phyloP scores from a whole-genome alignment of 2,888 invertebrate genomes.

The Apotomis turbidana region DNA sequence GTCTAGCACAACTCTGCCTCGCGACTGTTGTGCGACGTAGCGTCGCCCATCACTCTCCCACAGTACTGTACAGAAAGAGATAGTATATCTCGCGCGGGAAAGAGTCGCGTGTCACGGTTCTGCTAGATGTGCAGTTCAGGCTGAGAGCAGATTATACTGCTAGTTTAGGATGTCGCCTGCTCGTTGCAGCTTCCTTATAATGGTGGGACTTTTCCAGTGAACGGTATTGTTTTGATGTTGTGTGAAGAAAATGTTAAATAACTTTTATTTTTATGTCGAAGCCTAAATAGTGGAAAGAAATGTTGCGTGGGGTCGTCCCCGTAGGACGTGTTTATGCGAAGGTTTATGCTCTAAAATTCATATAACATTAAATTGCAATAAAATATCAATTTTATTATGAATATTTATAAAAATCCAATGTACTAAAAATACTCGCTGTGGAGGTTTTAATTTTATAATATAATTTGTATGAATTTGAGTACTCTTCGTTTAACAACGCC shows the following conservation, averaged over 20 bases:
- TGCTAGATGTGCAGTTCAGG: too few species aligned
- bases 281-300: background rate
- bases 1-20: too few species aligned
- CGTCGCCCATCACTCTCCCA: too few species aligned
- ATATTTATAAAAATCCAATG: background rate
- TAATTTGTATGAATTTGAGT: background rate
- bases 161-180: background rate
- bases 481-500: too few species aligned
- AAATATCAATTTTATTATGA: too few species aligned
- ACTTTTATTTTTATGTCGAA: slow-evolving; percentile 11
- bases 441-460: background rate
- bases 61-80: too few species aligned
- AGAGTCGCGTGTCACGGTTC: too few species aligned
- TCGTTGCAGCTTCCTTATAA: background rate
- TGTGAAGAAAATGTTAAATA: slow-evolving; percentile 4
- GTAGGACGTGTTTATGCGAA: background rate
- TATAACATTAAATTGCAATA: background rate
- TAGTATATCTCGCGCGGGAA: too few species aligned
- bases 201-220: background rate
- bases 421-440: background rate
- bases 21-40: too few species aligned
- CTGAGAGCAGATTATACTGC: background rate
- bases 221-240: slow-evolving; percentile 19
- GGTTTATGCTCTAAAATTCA: background rate
- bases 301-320: background rate